phyloP scores from a whole-genome alignment of 2,113 vertebrate genomes.

The Cryptotis parvus region DNA sequence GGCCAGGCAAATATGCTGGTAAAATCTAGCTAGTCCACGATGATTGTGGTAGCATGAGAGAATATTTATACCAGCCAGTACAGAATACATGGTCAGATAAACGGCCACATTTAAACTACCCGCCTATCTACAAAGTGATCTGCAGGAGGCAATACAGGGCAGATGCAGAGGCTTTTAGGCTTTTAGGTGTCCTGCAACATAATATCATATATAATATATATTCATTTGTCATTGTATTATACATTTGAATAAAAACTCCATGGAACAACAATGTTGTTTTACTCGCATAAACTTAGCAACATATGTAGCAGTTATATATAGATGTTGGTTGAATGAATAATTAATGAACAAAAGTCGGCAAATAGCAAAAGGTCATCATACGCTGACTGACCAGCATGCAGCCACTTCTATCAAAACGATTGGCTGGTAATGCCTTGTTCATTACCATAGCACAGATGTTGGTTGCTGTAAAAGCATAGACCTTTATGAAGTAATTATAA shows the following conservation, averaged over 20 bases:
- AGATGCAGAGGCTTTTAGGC: no score
- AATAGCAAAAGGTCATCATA: background rate
- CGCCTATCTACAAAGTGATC: no score
- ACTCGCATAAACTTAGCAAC: background rate
- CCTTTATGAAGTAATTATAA: background rate
- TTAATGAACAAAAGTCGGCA: background rate
- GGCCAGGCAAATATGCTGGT: no score
- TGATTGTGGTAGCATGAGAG: no score
- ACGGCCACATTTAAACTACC: no score
- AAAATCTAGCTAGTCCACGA: no score
- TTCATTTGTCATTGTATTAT: background rate
- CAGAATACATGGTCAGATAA: no score
- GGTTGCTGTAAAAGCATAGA: background rate
- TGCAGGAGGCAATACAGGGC: no score
- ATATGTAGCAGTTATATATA: background rate
- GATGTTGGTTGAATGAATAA: slow-evolving; percentile 7
- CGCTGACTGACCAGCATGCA: no score
- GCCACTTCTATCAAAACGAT: background rate
- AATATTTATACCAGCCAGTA: no score
- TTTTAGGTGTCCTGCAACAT: no score
- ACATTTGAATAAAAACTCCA: background rate
- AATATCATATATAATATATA: no score
- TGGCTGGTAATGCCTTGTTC: background rate
- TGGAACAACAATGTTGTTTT: background rate
- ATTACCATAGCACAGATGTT: background rate